Evolutionary conservation across 2,797 vertebrate genomes (phyloP), one percentile per base, ranked within the genome.

Genomic region (Setipinna tenuifilis): DNA sequence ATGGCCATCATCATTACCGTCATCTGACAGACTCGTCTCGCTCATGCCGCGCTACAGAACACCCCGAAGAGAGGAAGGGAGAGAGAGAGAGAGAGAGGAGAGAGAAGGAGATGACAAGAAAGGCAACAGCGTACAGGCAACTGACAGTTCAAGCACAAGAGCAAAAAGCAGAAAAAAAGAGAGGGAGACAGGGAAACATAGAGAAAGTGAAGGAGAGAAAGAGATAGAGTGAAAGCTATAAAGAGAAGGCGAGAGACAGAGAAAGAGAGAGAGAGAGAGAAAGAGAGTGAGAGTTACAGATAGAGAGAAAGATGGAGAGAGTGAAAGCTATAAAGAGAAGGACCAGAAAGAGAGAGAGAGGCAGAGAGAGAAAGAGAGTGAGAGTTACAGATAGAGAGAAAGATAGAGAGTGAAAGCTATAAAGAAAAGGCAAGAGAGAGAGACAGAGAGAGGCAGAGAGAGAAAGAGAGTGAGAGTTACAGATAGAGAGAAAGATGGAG

Each of bases 131-230:
- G 71, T 23, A 85, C 85, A 65, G 88, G 83, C 81, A 50, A 81
- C 86, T 87, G 57, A 86, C 25, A 85, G 86, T 85, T 86, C 87
- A 88, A 82, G n/a, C n/a, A n/a, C n/a, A n/a, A n/a, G n/a, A n/a
- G n/a, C n/a, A n/a, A n/a, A n/a, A n/a, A n/a, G n/a, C n/a, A n/a
- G 44, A 86, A 87, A 68, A 44, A 83, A 83, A 50, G 83, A 84
- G 83, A 86, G 80, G 84, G 85, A 87, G 82, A 85, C 50, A 54
- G 50, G 9, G 50, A 14, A 14, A 54, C 0, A 10, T 10, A 54
- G 7, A 54, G 14, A 54, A 14, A 54, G 9, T 54, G 50, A 54
- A 14, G 9, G 50, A 9, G 0, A 54, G 50, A 54, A 2, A 41
- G 35, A 54, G 50, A 54, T 41, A 41, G 35, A 41, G 35, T 41